A percentile compares a stretch with the other conserved stretches of the same genome.
Conservation (phyloP, 2,113 vertebrate genomes). For the Spilogale gracilis region DNA sequence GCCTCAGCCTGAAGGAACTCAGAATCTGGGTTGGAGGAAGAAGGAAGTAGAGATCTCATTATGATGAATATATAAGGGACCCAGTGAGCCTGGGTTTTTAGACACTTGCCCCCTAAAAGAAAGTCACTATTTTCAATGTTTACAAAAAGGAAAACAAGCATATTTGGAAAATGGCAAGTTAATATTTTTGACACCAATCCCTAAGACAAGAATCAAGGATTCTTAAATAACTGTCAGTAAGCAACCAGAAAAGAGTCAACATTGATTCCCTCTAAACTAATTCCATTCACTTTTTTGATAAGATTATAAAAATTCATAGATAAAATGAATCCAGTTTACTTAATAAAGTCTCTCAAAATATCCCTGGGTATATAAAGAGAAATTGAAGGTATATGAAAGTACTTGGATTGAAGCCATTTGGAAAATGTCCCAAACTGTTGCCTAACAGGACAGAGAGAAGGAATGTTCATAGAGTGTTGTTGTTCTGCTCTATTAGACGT, state of each 20-base stretch:
- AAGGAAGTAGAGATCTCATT: neutral
- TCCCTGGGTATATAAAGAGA: neutral
- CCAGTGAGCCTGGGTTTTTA: neutral
- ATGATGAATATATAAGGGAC: neutral
- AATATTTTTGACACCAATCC: neutral
- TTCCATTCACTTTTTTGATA: slow-evolving; percentile 42
- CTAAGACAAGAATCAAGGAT: neutral
- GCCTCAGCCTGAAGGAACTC: neutral
- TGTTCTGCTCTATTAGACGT: neutral
- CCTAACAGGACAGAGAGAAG: neutral
- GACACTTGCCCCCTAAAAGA: neutral
- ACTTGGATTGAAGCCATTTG: slow-evolving; percentile 8
- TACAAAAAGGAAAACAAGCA: slow-evolving; percentile 11
- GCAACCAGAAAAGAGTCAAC: neutral
- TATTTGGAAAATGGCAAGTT: neutral
- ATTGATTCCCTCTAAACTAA: slow-evolving; percentile 14
- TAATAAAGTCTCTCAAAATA: slow-evolving; percentile 41
- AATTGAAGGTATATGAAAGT: neutral
- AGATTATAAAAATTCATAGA: neutral
- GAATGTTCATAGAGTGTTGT: neutral
- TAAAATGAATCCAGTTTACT: neutral
- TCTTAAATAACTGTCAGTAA: slow-evolving; percentile 19
- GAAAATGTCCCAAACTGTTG: neutral
- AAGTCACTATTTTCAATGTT: neutral
- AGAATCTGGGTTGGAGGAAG: neutral